Conservation (phyloP, 2,888 invertebrate species). For the Diarsia rubi region DNA sequence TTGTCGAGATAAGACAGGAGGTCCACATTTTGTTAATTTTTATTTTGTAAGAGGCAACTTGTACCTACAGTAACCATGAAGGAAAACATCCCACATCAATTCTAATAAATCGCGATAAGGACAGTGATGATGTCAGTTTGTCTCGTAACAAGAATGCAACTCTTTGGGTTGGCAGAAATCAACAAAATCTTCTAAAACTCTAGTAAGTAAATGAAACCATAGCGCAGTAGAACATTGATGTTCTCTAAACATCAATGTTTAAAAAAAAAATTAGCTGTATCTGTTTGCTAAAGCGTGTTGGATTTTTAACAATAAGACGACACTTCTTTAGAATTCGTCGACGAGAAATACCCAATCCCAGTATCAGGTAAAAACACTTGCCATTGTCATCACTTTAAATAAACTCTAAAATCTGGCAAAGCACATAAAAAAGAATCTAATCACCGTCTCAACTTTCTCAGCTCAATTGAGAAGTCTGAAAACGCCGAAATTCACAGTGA, state of each 20-base stretch:
- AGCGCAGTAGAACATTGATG: too few species aligned
- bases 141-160: neutral
- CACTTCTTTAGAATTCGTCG: neutral
- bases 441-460: constrained; percentile 29
- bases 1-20: neutral
- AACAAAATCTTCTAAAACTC: neutral
- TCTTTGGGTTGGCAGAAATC: neutral
- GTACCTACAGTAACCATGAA: neutral
- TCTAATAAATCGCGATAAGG: neutral
- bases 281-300: neutral
- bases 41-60: neutral
- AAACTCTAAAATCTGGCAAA: constrained; percentile 2
- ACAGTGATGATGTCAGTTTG: neutral
- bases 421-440: neutral
- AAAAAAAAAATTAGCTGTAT: constrained; percentile 8
- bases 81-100: neutral
- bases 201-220: neutral
- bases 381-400: constrained; percentile 12
- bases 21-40: neutral
- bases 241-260: neutral
- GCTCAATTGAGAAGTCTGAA: constrained; percentile 25
- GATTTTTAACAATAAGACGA: constrained; percentile 9
- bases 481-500: constrained; percentile 17
- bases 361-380: constrained; percentile 30
- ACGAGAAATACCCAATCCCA: constrained; percentile 20